phyloP scores from a whole-genome alignment of 1,140 invertebrate species.

The Popillia japonica region DNA sequence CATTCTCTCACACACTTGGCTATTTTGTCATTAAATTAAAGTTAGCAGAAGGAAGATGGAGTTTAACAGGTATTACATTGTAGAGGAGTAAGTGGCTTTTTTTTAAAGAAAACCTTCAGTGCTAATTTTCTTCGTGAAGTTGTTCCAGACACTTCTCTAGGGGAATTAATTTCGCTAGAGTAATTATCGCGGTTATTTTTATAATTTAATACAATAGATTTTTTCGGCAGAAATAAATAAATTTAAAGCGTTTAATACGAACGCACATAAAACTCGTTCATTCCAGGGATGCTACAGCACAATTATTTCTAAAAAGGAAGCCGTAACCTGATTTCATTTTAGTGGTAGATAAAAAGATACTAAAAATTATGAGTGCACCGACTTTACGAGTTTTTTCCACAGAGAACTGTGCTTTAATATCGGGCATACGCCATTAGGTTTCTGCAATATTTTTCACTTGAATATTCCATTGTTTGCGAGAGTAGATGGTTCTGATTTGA shows the following conservation, averaged over 20 bases:
- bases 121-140: background rate
- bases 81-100: conserved; percentile 8
- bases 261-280: background rate
- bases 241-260: conserved; percentile 2
- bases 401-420: conserved; percentile 8
- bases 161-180: background rate
- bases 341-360: conserved; percentile 29
- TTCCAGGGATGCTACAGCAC: background rate
- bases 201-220: background rate
- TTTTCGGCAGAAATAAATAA: background rate
- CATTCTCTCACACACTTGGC: background rate
- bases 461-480: background rate
- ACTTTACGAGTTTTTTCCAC: conserved; percentile 19
- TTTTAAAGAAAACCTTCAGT: background rate
- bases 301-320: conserved; percentile 30
- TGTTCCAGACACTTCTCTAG: background rate
- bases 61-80: conserved; percentile 13
- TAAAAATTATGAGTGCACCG: conserved; percentile 27
- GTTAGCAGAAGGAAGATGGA: background rate
- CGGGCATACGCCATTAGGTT: conserved; percentile 3
- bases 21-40: conserved; percentile 33
- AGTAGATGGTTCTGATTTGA: background rate
- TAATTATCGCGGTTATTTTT: background rate
- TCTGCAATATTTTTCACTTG: background rate
- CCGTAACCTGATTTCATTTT: conserved; percentile 30